Conservation (phyloP, 1,140 invertebrate species). For the Popillia japonica region DNA sequence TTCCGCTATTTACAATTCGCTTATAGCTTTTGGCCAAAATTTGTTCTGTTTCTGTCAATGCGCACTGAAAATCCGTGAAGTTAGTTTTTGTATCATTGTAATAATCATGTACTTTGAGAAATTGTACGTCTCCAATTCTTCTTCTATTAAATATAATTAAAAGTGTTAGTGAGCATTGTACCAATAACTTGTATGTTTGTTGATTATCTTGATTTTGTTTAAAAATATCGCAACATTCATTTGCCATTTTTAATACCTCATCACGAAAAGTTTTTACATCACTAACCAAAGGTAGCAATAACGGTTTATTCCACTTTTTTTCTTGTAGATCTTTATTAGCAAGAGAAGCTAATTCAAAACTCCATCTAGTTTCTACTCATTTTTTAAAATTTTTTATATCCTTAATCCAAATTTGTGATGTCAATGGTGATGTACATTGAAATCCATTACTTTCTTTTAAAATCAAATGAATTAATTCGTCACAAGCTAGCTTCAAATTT, state of each 20-base stretch:
- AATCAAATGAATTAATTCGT: slow-evolving; percentile 37
- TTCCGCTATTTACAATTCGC: slow-evolving; percentile 46
- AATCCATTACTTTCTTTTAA: slow-evolving; percentile 37
- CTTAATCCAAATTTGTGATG: background rate
- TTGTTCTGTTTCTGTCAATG: slow-evolving; percentile 43
- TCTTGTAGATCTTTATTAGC: slow-evolving; percentile 49
- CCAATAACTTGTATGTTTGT: slow-evolving; percentile 43
- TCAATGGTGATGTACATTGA: slow-evolving; percentile 38
- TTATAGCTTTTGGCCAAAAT: slow-evolving; percentile 44
- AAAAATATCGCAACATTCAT: slow-evolving; percentile 9
- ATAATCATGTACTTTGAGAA: slow-evolving; percentile 49
- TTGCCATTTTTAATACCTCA: slow-evolving; percentile 34
- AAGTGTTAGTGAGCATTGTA: background rate
- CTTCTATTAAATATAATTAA: slow-evolving; percentile 45
- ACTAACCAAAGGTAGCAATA: slow-evolving; percentile 47
- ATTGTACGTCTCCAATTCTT: slow-evolving; percentile 50
- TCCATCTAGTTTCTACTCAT: slow-evolving; percentile 40
- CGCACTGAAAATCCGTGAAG: slow-evolving; percentile 48
- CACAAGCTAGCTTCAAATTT: slow-evolving; percentile 37
- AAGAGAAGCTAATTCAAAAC: slow-evolving; percentile 43
- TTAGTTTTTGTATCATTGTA: slow-evolving; percentile 42
- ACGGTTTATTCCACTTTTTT: slow-evolving; percentile 48
- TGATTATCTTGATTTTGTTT: slow-evolving; percentile 24
- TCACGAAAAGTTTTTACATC: slow-evolving; percentile 44
- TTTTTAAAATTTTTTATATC: slow-evolving; percentile 1